Conservation (phyloP, 2,113 vertebrate genomes). For the Lepisosteus oculatus region DNA sequence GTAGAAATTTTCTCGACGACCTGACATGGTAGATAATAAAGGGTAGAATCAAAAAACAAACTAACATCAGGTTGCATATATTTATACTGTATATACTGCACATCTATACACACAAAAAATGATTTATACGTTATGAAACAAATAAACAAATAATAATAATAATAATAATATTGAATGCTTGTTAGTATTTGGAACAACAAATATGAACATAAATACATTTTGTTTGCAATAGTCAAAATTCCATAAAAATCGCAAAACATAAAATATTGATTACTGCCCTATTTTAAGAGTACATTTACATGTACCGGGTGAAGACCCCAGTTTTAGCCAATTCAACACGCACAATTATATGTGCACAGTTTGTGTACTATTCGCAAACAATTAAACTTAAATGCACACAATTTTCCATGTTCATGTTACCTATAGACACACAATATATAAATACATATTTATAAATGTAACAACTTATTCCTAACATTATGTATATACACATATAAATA, state of each 20-base stretch:
- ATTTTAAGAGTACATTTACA: too few relatives aligned
- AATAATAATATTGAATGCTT: background rate
- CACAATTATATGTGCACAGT: too few relatives aligned
- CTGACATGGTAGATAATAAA: constrained; percentile 50
- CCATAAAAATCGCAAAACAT: background rate
- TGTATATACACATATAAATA: too few relatives aligned
- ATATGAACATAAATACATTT: background rate
- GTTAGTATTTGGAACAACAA: background rate
- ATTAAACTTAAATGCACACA: too few relatives aligned
- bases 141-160: background rate
- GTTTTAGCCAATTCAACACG: too few relatives aligned
- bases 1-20: constrained; percentile 78
- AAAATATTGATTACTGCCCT: too few relatives aligned
- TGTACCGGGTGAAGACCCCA: too few relatives aligned
- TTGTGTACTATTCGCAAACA: too few relatives aligned
- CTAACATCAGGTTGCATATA: background rate
- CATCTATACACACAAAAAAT: background rate
- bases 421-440: too few relatives aligned
- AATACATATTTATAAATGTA: too few relatives aligned
- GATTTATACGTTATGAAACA: background rate
- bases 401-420: too few relatives aligned
- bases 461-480: too few relatives aligned
- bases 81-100: background rate
- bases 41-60: constrained; percentile 33
- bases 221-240: constrained; percentile 17